These are phyloP conservation scores for Huso huso DNA, from an alignment of 2,797 vertebrate species.

Conservation along the genomic window DNA sequence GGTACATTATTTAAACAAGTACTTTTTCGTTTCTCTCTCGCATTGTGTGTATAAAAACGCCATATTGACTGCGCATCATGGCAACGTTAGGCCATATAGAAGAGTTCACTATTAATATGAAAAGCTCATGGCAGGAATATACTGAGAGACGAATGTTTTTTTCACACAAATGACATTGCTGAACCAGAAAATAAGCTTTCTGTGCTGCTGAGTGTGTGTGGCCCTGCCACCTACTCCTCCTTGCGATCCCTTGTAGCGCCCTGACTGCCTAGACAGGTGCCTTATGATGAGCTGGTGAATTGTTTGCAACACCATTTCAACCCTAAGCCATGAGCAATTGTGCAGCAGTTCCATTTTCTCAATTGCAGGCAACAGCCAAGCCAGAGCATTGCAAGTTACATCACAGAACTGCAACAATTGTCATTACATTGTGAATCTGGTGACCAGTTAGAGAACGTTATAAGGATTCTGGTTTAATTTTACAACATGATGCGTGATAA, in stretches of 20 bases:
- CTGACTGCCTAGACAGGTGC: too few relatives aligned
- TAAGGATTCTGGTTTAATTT: too few relatives aligned
- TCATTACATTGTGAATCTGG: neutral
- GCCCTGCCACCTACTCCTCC: too few relatives aligned
- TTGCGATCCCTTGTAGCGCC: too few relatives aligned
- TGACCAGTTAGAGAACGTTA: neutral
- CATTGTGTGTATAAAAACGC: neutral
- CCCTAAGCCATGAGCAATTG: neutral
- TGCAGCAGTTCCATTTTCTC: conserved; percentile 5
- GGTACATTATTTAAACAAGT: too few relatives aligned
- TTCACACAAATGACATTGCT: too few relatives aligned
- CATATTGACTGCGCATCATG: neutral
- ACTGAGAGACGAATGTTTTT: neutral
- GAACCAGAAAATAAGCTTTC: too few relatives aligned
- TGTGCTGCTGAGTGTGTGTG: neutral
- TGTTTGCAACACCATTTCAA: neutral
- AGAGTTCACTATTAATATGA: neutral
- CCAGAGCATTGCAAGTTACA: neutral
- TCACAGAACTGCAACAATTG: neutral
- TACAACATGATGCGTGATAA: neutral
- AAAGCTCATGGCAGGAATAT: neutral
- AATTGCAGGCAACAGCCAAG: neutral
- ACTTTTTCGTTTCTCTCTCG: neutral
- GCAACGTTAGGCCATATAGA: neutral
- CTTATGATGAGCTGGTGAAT: neutral